These are phyloP conservation scores for Leptodactylus fallax DNA, from an alignment of 2,797 vertebrate species.

Conservation along the genomic window DNA sequence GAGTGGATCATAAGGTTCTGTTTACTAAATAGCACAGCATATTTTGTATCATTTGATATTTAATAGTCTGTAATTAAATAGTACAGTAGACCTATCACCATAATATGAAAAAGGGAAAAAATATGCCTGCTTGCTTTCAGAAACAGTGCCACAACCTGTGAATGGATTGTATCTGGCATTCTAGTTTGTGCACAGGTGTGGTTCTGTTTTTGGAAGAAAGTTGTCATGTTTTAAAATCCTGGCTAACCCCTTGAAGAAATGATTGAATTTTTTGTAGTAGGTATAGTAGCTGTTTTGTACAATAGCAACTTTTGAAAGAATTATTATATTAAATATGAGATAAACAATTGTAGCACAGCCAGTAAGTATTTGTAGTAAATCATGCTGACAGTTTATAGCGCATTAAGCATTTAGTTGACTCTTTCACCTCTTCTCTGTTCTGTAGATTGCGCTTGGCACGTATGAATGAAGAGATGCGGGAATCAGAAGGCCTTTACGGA, in stretches of 20 bases:
- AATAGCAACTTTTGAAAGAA: background rate
- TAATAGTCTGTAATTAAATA: background rate
- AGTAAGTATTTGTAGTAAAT: background rate
- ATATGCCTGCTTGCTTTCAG: too few relatives aligned
- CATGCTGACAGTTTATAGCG: too few relatives aligned
- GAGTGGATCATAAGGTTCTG: background rate
- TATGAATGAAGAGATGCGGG: conserved; percentile 99
- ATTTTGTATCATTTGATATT: too few relatives aligned
- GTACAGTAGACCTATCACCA: background rate
- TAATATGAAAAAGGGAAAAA: background rate
- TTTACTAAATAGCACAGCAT: too few relatives aligned
- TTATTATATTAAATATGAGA: background rate
- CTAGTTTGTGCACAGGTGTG: too few relatives aligned
- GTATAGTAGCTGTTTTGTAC: too few relatives aligned
- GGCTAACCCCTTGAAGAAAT: too few relatives aligned
- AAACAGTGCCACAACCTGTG: too few relatives aligned
- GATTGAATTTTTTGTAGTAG: too few relatives aligned
- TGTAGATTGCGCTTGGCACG: conserved; percentile 92
- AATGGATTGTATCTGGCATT: too few relatives aligned
- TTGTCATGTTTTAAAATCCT: too few relatives aligned
- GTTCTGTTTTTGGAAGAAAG: too few relatives aligned
- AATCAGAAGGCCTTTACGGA: conserved; percentile 94
- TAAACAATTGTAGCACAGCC: background rate
- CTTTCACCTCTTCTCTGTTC: conserved; percentile 55
- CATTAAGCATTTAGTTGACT: background rate